Conservation (phyloP, 2,113 vertebrate species). For the Rhadina sibilatrix region DNA sequence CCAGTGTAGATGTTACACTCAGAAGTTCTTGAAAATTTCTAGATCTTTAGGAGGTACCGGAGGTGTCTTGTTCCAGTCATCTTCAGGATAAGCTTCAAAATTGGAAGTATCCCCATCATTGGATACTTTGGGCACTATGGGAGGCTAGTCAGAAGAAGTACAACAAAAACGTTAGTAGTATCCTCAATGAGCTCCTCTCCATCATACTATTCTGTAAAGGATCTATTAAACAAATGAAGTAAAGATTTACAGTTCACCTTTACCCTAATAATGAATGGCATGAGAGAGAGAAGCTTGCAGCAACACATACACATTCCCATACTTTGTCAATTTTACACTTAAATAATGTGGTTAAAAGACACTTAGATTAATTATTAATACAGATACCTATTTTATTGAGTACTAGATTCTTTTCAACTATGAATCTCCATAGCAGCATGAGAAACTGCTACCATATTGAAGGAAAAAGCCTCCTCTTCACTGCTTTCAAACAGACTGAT, state of each 20-base stretch:
- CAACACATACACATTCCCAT: rapidly evolving
- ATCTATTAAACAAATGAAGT: not conserved
- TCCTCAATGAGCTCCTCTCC: not conserved
- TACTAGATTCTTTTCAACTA: not conserved
- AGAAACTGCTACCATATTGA: not conserved
- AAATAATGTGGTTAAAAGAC: not conserved
- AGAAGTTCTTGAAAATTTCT: conserved; percentile 94
- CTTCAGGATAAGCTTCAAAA: conserved; percentile 94
- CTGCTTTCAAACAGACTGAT: not conserved
- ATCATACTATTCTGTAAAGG: not conserved
- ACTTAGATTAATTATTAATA: not conserved
- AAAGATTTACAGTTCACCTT: not conserved
- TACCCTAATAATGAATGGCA: not conserved
- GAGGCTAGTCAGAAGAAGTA: conserved; percentile 77
- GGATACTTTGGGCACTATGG: conserved; percentile 89
- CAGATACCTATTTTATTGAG: not conserved
- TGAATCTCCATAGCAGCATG: not conserved
- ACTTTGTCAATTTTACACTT: not conserved
- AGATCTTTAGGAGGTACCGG: conserved; percentile 84
- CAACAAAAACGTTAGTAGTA: not conserved
- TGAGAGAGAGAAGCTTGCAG: not conserved
- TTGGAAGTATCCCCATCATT: conserved; percentile 93
- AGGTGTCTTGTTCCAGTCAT: conserved; percentile 85
- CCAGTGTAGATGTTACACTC: conserved; percentile 19
- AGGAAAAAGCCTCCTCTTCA: not conserved